Evolutionary conservation across 2,113 vertebrate species (phyloP), one percentile per base, ranked within the genome.

Genomic region (Indicator indicator): DNA sequence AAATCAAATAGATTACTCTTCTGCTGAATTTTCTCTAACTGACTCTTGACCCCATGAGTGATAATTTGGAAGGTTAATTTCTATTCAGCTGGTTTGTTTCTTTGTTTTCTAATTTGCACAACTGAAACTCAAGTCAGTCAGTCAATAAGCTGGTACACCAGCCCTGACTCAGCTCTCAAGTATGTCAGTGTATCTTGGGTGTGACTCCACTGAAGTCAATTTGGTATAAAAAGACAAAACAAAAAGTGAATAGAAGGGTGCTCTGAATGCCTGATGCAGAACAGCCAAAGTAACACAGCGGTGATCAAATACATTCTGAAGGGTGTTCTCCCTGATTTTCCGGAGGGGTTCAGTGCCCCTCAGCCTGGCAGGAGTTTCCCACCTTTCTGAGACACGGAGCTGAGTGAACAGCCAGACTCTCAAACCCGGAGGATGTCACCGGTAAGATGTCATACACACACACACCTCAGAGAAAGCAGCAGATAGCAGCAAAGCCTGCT

Each of bases 101-200:
- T 62, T 63, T 79, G 23, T 62, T 38, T 72, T 62, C 62, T 5
- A 42, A 78, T 95, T 88, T 83, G 54, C 88, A 90, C 92, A 93
- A 78, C 81, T 94, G 96, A 96, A 96, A 96, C 88, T 32, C 62
- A 12, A 16, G n/a, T 21, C 77, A 36, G 36, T 36, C 36, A 16
- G 58, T 36, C 44, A 40, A 26, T 48, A 68, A 71, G 59, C 83
- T 56, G 83, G 77, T 71, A 44, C 90, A 64, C 44, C 73, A 81
- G 94, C 76, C 82, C 83, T 96, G 95, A 96, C 86, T 96, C 95
- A 96, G 89, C 94, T 60, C 86, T 17, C 74, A 65, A 48, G 62
- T 20, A 93, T 56, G 92, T 21, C 54, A 5, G 33, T 2, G 56
- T 16, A 4, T 44, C 76, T 63, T 78, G 94, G 92, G 96, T 81